Evolutionary conservation across 2,888 invertebrate species (phyloP).

Genomic region (Holacanthella duospinosa): DNA sequence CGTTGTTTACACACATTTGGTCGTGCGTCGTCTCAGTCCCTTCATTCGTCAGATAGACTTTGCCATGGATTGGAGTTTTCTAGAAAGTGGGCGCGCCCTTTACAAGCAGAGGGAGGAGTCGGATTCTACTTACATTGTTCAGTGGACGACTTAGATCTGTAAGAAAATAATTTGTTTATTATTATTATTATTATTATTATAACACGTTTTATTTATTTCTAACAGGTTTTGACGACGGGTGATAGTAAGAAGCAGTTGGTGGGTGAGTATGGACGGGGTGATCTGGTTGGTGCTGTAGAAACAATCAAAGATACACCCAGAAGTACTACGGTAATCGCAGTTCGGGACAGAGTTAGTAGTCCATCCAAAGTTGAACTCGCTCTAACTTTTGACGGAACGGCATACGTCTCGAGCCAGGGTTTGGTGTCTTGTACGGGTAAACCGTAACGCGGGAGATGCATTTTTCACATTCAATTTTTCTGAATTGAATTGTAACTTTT

Average conservation of each 20-base stretch:
- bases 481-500: too few relatives aligned
- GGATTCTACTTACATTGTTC: conserved; percentile 90
- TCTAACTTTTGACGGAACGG: too few relatives aligned
- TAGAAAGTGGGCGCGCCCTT: conserved; percentile 91
- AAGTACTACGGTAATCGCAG: conserved; percentile 93
- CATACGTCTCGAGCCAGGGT: too few relatives aligned
- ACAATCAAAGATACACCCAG: conserved; percentile 83
- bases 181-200: too few relatives aligned
- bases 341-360: conserved; percentile 93
- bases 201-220: too few relatives aligned
- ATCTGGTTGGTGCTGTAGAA: conserved; percentile 88
- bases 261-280: conserved; percentile 96
- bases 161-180: too few relatives aligned
- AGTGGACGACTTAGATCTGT: conserved; percentile 94
- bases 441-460: too few relatives aligned
- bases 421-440: too few relatives aligned
- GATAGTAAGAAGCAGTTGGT: conserved; percentile 91
- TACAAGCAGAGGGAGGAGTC: conserved; percentile 90
- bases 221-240: conserved; percentile 76
- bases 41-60: conserved; percentile 87
- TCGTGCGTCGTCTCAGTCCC: conserved; percentile 71
- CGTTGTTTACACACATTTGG: too few relatives aligned
- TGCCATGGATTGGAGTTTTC: conserved; percentile 69
- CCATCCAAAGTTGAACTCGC: too few relatives aligned
- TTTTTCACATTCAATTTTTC: too few relatives aligned